A percentile compares a stretch with the other conserved stretches of the same genome.
Conservation (phyloP, 1,140 invertebrate genomes). For the Aphis gossypii region DNA sequence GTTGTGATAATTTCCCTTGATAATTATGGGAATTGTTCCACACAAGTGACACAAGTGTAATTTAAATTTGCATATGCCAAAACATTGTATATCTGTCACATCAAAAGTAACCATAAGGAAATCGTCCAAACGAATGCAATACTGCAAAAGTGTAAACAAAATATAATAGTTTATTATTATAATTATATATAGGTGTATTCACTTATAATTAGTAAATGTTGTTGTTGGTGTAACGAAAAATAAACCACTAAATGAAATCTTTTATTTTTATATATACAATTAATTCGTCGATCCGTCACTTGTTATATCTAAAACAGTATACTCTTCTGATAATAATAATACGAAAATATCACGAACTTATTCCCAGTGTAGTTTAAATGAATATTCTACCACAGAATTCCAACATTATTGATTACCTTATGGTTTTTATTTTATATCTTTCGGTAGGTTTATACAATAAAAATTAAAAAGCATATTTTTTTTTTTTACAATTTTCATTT, state of each 20-base stretch:
- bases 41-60: background rate
- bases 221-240: background rate
- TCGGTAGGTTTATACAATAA: background rate
- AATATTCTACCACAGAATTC: background rate
- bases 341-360: background rate
- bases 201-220: no score
- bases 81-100: background rate
- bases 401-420: background rate
- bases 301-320: background rate
- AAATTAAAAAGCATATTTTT: background rate
- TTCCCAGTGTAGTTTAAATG: background rate
- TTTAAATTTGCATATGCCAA: background rate
- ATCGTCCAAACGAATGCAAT: background rate
- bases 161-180: no score
- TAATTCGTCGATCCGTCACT: background rate
- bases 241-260: background rate
- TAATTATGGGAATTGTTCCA: slow-evolving; percentile 10
- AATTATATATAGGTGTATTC: no score
- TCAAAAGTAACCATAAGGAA: background rate
- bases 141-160: background rate
- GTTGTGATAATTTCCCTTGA: slow-evolving; percentile 25
- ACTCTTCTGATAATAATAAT: background rate
- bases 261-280: background rate
- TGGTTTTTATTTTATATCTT: no score
- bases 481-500: slow-evolving; percentile 1